Evolutionary conservation across 2,888 invertebrate genomes (phyloP).

Genomic region (Lasioglossum vierecki): DNA sequence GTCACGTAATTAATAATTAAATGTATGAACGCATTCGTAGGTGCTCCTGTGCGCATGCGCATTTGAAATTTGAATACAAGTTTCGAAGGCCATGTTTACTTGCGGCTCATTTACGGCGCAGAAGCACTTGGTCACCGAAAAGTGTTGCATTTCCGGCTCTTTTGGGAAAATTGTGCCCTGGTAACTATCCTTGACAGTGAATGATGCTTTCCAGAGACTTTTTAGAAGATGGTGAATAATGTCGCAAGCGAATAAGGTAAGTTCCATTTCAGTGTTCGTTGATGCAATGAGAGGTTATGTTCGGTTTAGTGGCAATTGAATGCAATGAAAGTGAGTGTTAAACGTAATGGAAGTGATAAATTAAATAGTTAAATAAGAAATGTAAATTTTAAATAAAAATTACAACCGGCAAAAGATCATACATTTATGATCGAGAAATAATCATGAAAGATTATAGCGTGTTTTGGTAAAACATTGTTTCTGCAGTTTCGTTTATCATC

Average conservation of each 20-base stretch:
- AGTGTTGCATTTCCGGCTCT: background rate
- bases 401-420: background rate
- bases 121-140: background rate
- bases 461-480: background rate
- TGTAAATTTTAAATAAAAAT: background rate
- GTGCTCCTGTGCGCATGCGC: background rate
- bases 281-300: background rate
- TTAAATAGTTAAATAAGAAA: background rate
- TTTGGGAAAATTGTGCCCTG: background rate
- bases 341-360: background rate
- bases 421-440: background rate
- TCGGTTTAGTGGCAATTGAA: background rate
- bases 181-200: background rate
- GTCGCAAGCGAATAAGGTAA: background rate
- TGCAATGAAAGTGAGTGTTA: background rate
- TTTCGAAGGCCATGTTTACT: background rate
- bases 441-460: background rate
- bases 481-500: background rate
- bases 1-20: background rate
- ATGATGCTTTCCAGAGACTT: background rate
- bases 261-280: background rate
- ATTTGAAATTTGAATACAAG: background rate
- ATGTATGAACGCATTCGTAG: background rate
- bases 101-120: background rate
- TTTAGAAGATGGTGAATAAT: background rate